phyloP scores from a whole-genome alignment of 2,888 invertebrate genomes.

The Steromphala cineraria region DNA sequence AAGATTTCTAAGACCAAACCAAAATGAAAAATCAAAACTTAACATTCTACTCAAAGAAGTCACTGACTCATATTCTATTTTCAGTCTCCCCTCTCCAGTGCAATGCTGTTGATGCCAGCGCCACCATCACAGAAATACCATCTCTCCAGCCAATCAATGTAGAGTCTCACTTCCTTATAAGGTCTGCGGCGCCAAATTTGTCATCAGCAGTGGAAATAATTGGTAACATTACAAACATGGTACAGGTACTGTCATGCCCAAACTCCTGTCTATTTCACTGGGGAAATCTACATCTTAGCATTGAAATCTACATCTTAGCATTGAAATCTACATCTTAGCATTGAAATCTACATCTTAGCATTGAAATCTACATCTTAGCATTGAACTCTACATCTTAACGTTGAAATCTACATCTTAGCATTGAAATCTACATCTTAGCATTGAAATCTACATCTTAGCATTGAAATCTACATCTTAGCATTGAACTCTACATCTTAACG shows the following conservation, averaged over 20 bases:
- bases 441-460: background rate
- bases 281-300: background rate
- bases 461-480: background rate
- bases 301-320: background rate
- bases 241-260: background rate
- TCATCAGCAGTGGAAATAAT: background rate
- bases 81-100: slow-evolving; percentile 60
- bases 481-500: no score
- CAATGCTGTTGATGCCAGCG: slow-evolving; percentile 48
- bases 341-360: background rate
- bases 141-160: slow-evolving; percentile 50
- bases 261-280: background rate
- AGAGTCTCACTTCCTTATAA: slow-evolving; percentile 48
- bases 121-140: slow-evolving; percentile 46
- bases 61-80: background rate
- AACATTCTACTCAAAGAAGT: no score
- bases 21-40: no score
- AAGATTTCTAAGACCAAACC: no score
- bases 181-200: slow-evolving; percentile 29
- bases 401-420: background rate
- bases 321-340: background rate
- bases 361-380: background rate
- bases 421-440: background rate
- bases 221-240: background rate
- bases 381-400: no score